These are phyloP conservation scores for Spinus olivaceus DNA, from an alignment of 2,797 vertebrate genomes.

Conservation along the genomic window DNA sequence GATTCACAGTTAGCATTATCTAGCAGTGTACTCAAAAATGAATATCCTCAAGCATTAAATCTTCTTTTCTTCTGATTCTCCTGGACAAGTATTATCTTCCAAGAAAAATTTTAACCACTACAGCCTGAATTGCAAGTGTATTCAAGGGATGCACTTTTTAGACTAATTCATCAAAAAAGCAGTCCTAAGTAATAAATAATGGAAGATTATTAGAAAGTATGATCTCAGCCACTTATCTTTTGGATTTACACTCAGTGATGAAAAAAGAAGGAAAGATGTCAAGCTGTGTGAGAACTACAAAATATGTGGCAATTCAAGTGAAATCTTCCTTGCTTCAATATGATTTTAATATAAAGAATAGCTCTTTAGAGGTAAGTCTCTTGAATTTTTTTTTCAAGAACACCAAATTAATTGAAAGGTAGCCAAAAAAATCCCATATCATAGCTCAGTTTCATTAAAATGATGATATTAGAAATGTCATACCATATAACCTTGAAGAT, in stretches of 20 bases:
- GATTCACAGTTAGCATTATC: not conserved
- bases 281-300: not conserved
- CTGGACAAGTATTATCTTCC: not conserved
- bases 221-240: slow-evolving; percentile 39
- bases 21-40: not conserved
- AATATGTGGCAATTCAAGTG: not conserved
- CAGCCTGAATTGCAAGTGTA: not conserved
- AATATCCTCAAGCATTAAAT: not conserved
- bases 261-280: not conserved
- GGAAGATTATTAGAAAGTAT: slow-evolving; percentile 19
- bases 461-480: not conserved
- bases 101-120: not conserved
- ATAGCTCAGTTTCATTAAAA: not conserved
- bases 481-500: not conserved
- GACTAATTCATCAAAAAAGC: not conserved
- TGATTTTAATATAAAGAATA: not conserved
- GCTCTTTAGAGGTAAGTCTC: not conserved
- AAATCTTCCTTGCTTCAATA: not conserved
- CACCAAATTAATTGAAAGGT: slow-evolving; percentile 1
- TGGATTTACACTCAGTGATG: not conserved
- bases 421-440: not conserved
- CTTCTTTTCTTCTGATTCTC: not conserved
- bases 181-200: slow-evolving; percentile 22
- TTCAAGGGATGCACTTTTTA: not conserved
- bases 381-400: not conserved